Conservation (phyloP, 2,113 vertebrate genomes). For the Delphinapterus leucas region DNA sequence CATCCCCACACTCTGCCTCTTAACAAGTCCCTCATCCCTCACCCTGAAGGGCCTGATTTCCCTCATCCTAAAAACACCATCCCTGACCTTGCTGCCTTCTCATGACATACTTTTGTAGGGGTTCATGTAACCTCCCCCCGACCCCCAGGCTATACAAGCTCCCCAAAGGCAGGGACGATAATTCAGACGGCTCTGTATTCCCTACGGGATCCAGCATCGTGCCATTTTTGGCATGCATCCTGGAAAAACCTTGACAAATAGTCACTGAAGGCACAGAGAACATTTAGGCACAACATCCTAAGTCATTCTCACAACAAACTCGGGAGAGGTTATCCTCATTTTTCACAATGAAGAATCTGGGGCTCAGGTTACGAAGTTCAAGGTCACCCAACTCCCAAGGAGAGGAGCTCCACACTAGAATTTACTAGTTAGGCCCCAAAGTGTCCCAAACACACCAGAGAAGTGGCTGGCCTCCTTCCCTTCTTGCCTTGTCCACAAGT, state of each 20-base stretch:
- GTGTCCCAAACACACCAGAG: background rate
- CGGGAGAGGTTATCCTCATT: background rate
- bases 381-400: background rate
- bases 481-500: background rate
- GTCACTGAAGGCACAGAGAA: background rate
- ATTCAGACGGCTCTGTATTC: background rate
- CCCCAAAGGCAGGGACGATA: background rate
- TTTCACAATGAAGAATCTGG: background rate
- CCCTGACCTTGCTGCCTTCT: background rate
- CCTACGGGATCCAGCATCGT: accelerated
- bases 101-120: background rate
- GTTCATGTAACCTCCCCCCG: background rate
- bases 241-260: background rate
- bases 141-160: background rate
- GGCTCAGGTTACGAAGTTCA: background rate
- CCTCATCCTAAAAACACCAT: background rate
- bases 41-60: background rate
- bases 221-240: background rate
- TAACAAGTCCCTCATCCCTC: background rate
- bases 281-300: background rate
- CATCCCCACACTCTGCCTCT: background rate
- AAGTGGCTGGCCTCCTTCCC: background rate
- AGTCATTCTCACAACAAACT: background rate
- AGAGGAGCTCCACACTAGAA: background rate
- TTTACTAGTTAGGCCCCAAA: background rate